Base-by-base conservation (phyloP, 2,797 vertebrate genomes). In the Argya squamiceps region DNA sequence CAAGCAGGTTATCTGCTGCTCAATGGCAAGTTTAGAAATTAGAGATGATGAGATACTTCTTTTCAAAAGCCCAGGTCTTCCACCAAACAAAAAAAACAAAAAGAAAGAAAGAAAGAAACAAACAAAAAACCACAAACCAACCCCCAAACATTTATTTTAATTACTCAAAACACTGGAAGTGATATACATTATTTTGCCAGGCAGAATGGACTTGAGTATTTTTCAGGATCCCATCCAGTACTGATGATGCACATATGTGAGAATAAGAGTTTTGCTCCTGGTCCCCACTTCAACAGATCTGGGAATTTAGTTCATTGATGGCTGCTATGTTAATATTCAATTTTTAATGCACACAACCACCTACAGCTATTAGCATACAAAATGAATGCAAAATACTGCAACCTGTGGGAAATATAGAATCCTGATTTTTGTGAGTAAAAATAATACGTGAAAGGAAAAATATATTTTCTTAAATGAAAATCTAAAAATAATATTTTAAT, bases 171-270 rank as follows among this genome's bases (percentile, higher is more conserved):
- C 29, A 44, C 13, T 77, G 44, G 20, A 2, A 2, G 22, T 1
- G 3, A 59, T 26, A 20, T 0, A 1, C 1, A 1, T 9, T 32
- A 11, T 69, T 64, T 88, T 60, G 1, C 26, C 46, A 34, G 12
- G 12, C 27, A 37, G 36, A 59, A 59, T 26, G 22, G 19, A 36
- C 18, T 36, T 44, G 15, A 36, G n/a, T 21, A 6, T 2, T 71
- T 75, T 67, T 36, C 20, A 68, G 44, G 13, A 46, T 70, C 30
- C 37, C 6, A 5, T 74, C 15, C 6, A 27, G 8, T 58, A 43
- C 19, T 47, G n/a, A 67, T 18, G 39, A 69, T 8, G 18, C 3
- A 49, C 4, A 26, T 37, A 15, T 9, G 5, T 58, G 7, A 58
- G 18, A 64, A 62, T 30, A 21, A 55, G 7, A 59, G 22, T 41